Base-by-base conservation (phyloP, 2,113 vertebrate genomes). In the Sisor rabdophorus region DNA sequence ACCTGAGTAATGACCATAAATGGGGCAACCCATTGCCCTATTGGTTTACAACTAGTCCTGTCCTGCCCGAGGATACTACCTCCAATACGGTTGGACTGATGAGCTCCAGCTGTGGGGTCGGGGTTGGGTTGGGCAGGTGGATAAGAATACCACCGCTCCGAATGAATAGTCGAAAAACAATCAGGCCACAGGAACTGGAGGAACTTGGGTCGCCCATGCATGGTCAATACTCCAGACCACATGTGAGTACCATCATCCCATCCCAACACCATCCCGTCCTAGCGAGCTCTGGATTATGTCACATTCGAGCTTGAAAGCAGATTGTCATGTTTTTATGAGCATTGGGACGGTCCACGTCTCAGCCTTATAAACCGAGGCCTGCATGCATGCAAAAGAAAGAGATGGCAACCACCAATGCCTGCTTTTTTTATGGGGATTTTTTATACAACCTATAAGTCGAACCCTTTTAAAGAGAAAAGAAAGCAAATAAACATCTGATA, bases 281-380 rank as follows among this genome's bases (percentile, higher is more conserved):
- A 20, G 19, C 22, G 12, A 44, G 32, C 44, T 11, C 73, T 28
- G 63, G 56, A 75, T 80, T 54, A 22, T 61, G 61, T 71, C 67
- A 61, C 44, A 30, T 59, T 60, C 71, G 60, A 40, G n/a, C 64
- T 26, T 61, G 6, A 60, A 48, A 76, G 74, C 50, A 28, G 44
- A 53, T 76, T 50, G 30, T 47, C 20, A 5, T 28, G 53, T 70
- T 59, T 78, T 79, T 67, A 72, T n/a, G 32, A 71, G 65, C 59
- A 47, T 53, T 52, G 36, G 55, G 76, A 75, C 28, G 30, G 9
- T 30, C 16, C 30, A 56, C 9, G 28, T 48, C 80, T 71, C 36
- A 30, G 17, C 55, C 30, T 53, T 79, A 71, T 68, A 76, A 76
- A 63, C 68, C n/a, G 17, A 32, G 17, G 40, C 40, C 16, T 6